phyloP scores from a whole-genome alignment of 1,140 invertebrate species.

The Lanistes nyassanus region DNA sequence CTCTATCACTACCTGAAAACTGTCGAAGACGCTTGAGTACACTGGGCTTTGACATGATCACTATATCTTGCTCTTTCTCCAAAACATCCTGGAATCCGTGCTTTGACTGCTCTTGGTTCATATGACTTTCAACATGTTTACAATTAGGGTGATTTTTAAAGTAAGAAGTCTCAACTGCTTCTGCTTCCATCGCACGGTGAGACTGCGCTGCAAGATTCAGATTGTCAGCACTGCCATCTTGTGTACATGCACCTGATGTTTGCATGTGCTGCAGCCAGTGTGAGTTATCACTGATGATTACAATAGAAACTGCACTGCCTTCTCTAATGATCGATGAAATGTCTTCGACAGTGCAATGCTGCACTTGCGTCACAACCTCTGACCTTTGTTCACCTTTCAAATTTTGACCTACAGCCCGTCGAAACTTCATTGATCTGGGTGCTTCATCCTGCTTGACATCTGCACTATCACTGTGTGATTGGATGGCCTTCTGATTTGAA shows the following conservation, averaged over 20 bases:
- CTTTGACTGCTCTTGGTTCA: neutral
- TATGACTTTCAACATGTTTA: neutral
- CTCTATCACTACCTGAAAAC: neutral
- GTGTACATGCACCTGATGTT: too few species aligned
- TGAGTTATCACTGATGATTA: constrained; percentile 2
- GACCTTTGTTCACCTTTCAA: neutral
- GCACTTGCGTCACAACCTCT: neutral
- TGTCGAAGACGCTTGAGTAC: neutral
- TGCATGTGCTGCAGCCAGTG: constrained; percentile 5
- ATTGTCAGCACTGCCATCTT: neutral
- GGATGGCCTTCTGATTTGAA: neutral
- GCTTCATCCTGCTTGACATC: neutral
- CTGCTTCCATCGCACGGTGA: neutral
- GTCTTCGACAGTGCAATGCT: neutral
- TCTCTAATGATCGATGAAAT: neutral
- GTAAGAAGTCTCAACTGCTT: neutral
- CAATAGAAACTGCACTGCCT: constrained; percentile 10
- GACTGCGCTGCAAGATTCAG: neutral
- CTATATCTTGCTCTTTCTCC: neutral
- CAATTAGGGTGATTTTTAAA: neutral
- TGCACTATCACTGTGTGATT: neutral
- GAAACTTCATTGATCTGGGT: neutral
- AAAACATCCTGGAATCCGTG: neutral
- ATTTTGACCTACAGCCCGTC: neutral
- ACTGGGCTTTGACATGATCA: neutral